These are phyloP conservation scores for Pogonognathellus flavescens DNA, from an alignment of 1,140 invertebrate genomes.

Conservation along the genomic window DNA sequence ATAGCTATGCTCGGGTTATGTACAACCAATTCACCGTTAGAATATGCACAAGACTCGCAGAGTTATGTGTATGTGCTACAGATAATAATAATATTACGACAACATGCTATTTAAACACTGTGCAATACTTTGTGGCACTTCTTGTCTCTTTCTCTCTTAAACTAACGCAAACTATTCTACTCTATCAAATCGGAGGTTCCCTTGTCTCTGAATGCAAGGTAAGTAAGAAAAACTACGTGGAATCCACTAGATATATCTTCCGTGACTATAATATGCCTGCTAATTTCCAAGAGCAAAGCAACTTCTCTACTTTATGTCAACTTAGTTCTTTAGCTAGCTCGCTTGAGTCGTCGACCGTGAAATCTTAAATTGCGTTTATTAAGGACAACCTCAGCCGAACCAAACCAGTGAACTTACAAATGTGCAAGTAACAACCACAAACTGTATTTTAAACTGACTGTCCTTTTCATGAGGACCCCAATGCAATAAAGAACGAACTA, in stretches of 20 bases:
- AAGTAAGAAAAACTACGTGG: background rate
- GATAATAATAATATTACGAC: too few species aligned
- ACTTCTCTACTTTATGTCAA: background rate
- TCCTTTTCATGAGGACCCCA: too few species aligned
- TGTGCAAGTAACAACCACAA: background rate
- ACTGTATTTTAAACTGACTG: background rate
- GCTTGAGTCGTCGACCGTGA: conserved; percentile 1
- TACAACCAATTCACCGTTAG: too few species aligned
- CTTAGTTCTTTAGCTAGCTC: background rate
- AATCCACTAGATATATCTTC: background rate
- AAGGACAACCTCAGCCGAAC: background rate
- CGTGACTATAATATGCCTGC: background rate
- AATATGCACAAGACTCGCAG: too few species aligned
- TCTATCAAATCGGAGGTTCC: background rate
- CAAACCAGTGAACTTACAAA: background rate
- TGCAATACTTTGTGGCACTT: too few species aligned
- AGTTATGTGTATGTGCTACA: too few species aligned
- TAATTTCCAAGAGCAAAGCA: background rate
- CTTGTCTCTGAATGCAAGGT: background rate
- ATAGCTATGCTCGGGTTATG: too few species aligned
- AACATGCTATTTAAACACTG: too few species aligned
- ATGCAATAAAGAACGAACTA: too few species aligned
- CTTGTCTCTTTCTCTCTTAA: background rate
- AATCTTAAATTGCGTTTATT: conserved; percentile 13
- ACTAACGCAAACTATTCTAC: background rate